Conservation (phyloP, 2,797 vertebrate genomes). For the Manis crassicaudata region DNA sequence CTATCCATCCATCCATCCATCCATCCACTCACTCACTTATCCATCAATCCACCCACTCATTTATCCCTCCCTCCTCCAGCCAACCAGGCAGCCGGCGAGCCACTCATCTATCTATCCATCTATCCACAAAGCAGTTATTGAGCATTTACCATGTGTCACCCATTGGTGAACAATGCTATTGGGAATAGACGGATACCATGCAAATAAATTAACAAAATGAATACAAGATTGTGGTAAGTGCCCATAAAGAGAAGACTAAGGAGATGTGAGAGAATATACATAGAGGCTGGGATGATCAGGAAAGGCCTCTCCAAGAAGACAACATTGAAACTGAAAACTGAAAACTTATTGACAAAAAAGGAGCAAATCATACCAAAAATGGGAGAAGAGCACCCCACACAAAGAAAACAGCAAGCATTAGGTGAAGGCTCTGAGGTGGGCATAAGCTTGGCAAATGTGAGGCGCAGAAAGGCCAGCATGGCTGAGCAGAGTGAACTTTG, state of each 20-base stretch:
- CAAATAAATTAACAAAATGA: not conserved
- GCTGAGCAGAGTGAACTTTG: not conserved
- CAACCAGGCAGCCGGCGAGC: rapidly evolving
- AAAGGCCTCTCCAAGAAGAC: not conserved
- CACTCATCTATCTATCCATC: not conserved
- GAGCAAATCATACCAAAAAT: not conserved
- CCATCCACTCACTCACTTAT: rapidly evolving
- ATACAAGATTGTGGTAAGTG: not conserved
- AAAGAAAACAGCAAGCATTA: not conserved
- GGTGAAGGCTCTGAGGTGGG: not conserved
- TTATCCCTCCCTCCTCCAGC: rapidly evolving
- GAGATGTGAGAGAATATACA: not conserved
- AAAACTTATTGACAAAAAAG: not conserved
- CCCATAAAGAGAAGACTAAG: not conserved
- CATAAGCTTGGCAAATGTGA: not conserved
- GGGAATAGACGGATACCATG: not conserved
- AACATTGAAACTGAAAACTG: not conserved
- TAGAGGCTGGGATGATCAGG: not conserved
- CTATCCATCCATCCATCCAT: rapidly evolving
- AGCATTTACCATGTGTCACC: conserved; percentile 3
- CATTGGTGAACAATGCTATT: not conserved
- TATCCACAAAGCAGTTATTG: not conserved
- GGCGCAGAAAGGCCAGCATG: not conserved
- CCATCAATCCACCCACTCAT: rapidly evolving
- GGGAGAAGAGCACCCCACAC: not conserved